Evolutionary conservation across 2,113 vertebrate species (phyloP), one percentile per base, ranked within the genome.

Genomic region (Mobula hypostoma): DNA sequence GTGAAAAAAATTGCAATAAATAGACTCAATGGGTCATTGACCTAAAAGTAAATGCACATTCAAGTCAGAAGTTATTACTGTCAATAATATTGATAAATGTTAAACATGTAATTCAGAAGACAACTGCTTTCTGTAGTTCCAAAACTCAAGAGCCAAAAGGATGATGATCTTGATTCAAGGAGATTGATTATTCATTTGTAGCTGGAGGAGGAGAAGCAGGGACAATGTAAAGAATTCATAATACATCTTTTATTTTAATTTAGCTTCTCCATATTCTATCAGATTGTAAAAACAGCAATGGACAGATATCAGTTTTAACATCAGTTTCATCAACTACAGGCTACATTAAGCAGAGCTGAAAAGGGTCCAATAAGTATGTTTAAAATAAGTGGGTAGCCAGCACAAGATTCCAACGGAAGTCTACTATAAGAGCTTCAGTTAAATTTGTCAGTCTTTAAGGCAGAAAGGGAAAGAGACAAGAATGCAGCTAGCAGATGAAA

Each of bases 21-120:
- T 93, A 93, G 36, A 56, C 40, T 93, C 24, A 93, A 76, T 56
- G 48, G 91, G 91, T 93, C 91, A 21, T 48, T 93, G 91, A 93
- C 91, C 91, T 93, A 93, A 93, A 93, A 93, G 91, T 93, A 93
- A 93, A 93, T 93, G 91, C 91, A 93, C 91, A 93, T 93, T 93
- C 91, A 93, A 74, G 91, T 93, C 91, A 93, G 91, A 93, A 93
- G 68, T 70, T 74, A 56, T 70, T 74, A 56, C 91, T 74, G 91
- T 93, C 68, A 93, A 63, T 87, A 87, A 90, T 93, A 74, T 93
- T 93, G 91, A 93, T 93, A 93, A 93, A 56, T 12, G 74, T 93
- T 74, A 93, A 93, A 68, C 74, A 40, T 27, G 36, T 74, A 93
- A 40, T 93, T 93, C 91, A 93, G 91, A 93, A 93, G 91, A 76